Conservation (phyloP, 2,888 invertebrate species). For the Chrysolina americana region DNA sequence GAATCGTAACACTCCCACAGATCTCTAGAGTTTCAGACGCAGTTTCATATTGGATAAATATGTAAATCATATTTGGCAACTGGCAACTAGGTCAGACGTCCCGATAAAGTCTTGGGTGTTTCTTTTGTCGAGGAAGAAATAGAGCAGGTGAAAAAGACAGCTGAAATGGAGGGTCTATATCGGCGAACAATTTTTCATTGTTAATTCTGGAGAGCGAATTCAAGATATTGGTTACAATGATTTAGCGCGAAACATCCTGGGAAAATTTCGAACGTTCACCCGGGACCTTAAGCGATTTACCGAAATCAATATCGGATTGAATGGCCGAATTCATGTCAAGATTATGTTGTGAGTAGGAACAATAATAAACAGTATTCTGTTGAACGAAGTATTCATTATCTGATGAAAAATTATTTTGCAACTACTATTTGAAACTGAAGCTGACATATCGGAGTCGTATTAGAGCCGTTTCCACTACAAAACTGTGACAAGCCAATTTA, state of each 20-base stretch:
- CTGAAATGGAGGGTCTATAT: conserved; percentile 31
- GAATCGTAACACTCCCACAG: conserved; percentile 17
- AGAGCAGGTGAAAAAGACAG: conserved; percentile 25
- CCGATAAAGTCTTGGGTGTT: conserved; percentile 25
- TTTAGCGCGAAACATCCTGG: conserved; percentile 29
- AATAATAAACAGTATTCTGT: too few species aligned
- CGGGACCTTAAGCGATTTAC: conserved; percentile 24
- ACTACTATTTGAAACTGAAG: too few species aligned
- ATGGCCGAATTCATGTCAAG: neutral
- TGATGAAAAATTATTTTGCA: neutral
- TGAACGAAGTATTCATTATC: neutral
- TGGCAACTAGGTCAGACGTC: conserved; percentile 33
- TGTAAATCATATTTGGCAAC: conserved; percentile 43
- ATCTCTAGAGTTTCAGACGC: conserved; percentile 14
- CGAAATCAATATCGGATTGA: conserved; percentile 30
- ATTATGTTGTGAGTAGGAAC: conserved; percentile 1
- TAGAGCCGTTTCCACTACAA: too few species aligned
- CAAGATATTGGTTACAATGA: conserved; percentile 31
- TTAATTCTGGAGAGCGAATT: conserved; percentile 42
- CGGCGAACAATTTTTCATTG: conserved; percentile 40
- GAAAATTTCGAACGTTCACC: conserved; percentile 29
- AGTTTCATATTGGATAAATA: conserved; percentile 35
- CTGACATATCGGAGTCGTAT: too few species aligned
- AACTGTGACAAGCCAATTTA: too few species aligned
- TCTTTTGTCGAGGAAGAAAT: conserved; percentile 29